These are phyloP conservation scores for Eugnorisma glareosa DNA, from an alignment of 2,888 invertebrate genomes.

Conservation along the genomic window DNA sequence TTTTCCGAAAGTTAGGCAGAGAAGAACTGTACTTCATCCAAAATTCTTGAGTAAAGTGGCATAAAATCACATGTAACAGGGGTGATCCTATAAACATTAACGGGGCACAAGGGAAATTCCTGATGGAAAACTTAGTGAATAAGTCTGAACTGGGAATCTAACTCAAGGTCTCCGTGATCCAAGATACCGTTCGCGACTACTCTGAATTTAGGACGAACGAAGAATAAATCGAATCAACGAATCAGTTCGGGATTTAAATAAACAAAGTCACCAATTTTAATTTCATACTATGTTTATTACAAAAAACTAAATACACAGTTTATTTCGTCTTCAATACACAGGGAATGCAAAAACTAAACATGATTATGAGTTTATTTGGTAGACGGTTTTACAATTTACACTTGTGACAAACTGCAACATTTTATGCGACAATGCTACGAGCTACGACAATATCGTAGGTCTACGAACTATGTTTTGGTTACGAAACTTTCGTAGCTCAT, in stretches of 20 bases:
- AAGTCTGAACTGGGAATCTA: neutral
- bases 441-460: conserved; percentile 1
- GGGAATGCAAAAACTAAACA: neutral
- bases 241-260: neutral
- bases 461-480: conserved; percentile 3
- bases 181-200: neutral
- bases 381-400: neutral
- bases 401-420: neutral
- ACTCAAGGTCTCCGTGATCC: neutral
- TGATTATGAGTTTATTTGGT: neutral
- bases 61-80: neutral
- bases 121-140: neutral
- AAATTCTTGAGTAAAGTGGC: neutral
- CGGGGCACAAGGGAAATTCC: no score
- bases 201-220: no score
- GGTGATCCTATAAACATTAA: neutral
- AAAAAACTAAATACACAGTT: neutral
- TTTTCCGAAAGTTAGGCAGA: neutral
- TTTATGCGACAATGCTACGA: neutral
- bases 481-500: conserved; percentile 11
- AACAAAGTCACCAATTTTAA: neutral
- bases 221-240: no score
- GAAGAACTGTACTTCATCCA: neutral
- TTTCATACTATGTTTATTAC: neutral
- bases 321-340: neutral